A percentile compares a stretch with the other conserved stretches of the same genome.
These are phyloP conservation scores for Andricus curvator DNA, from an alignment of 2,888 invertebrate species.

Conservation along the genomic window DNA sequence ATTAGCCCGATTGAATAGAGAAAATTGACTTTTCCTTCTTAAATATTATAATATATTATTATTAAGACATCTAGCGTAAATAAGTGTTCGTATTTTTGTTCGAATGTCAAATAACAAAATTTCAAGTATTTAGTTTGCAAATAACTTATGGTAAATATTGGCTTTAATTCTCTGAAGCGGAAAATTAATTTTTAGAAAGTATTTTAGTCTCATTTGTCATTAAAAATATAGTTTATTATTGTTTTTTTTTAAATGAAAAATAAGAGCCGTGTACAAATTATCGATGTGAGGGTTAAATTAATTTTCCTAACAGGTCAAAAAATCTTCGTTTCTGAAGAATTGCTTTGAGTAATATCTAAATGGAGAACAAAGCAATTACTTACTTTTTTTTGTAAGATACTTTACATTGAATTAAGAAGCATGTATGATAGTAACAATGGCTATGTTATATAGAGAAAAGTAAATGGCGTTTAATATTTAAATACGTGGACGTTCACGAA, in stretches of 20 bases:
- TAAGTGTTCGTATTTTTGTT: constrained; percentile 15
- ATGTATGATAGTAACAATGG: constrained; percentile 2
- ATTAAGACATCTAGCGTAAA: not conserved
- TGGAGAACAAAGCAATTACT: not conserved
- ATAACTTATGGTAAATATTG: constrained; percentile 14
- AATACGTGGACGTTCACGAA: not conserved
- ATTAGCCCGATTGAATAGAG: not conserved
- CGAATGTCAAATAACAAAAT: constrained; percentile 4
- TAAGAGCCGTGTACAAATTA: not conserved
- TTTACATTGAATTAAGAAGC: not conserved
- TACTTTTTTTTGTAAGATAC: not conserved
- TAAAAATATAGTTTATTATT: not conserved
- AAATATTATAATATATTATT: not conserved
- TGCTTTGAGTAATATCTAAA: not conserved
- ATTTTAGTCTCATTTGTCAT: not conserved
- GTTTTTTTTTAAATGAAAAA: not conserved
- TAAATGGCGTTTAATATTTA: not conserved
- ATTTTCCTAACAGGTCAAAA: not conserved
- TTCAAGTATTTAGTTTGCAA: constrained; percentile 21
- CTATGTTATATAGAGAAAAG: not conserved
- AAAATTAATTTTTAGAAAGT: not conserved
- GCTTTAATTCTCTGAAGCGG: not conserved
- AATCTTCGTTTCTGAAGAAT: not conserved
- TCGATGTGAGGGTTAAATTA: constrained; percentile 3
- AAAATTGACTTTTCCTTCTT: constrained; percentile 7